Base-by-base conservation (phyloP, 1,140 invertebrate species). In the Formica exsecta region DNA sequence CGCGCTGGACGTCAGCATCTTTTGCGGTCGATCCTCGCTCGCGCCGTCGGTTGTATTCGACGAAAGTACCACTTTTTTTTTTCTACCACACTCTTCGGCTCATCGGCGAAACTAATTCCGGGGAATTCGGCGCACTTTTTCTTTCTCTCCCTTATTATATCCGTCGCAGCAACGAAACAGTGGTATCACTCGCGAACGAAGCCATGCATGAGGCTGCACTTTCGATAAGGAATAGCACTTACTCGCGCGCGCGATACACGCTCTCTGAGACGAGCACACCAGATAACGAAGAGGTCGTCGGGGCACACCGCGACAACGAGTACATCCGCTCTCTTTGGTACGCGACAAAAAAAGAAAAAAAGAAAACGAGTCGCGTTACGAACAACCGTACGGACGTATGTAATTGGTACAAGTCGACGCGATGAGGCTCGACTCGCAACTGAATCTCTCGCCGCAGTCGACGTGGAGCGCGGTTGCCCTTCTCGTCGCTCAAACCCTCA, bases 1-100 rank as follows among this genome's bases (percentile, higher is more conserved):
- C 81, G 96, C 96, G 93, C 96, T 97, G 92, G 97, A 97, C 93
- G 97, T 98, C 96, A 98, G 96, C 97, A 98, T 98, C 91, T 95
- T 84, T 90, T 61, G 74, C 61, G 62, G 57, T 70, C 61, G 61
- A 66, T 54, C 36, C 76, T 71, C 57, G 59, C 76, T 51, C 85
- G 29, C 68, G 44, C 62, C 71, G 59, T 73, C 62, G 68, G 68
- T 62, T 51, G 41, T 29, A 59, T 57, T 62, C 38, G 71, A 88
- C 65, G 16, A 25, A 51, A 83, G 68, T 32, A 65, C 59, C 87
- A 89, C 88, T 89, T 68, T 79, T 54, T 64, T 66, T 77, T 41
- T 62, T 29, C 38, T 65, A 75, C 32, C 88, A 83, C 88, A 65
- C 75, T 59, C 77, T 48, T 32, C 64, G 74, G 54, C 74, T 61